phyloP scores from a whole-genome alignment of 2,888 invertebrate genomes.

The Melanophora roralis region DNA sequence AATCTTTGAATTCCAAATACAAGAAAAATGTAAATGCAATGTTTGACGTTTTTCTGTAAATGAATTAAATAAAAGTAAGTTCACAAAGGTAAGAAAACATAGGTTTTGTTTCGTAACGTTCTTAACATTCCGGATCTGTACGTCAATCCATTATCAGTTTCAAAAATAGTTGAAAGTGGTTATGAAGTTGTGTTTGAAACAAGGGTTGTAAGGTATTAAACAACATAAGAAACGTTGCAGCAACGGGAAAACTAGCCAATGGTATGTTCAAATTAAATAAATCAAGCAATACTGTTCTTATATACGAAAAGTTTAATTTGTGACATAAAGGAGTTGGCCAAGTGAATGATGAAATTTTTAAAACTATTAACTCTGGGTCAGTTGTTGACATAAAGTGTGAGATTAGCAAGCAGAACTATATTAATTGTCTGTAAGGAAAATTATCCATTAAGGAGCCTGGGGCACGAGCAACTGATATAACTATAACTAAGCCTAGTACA shows the following conservation, averaged over 20 bases:
- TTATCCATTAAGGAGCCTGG: not conserved
- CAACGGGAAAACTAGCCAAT: too few species aligned
- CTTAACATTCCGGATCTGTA: not conserved
- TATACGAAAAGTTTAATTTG: too few species aligned
- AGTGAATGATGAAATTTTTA: slow-evolving; percentile 6
- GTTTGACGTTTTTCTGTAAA: too few species aligned
- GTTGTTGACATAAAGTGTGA: not conserved
- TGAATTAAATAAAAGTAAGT: not conserved
- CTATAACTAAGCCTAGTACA: not conserved
- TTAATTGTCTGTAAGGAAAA: slow-evolving; percentile 10
- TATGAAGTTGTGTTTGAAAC: not conserved
- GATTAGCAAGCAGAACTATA: not conserved
- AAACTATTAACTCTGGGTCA: not conserved
- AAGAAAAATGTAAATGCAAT: too few species aligned
- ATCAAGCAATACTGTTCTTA: too few species aligned
- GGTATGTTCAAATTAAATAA: too few species aligned
- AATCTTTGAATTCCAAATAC: too few species aligned
- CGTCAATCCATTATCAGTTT: slow-evolving; percentile 2
- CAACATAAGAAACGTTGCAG: too few species aligned
- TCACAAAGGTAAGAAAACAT: not conserved
- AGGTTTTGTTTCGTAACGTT: not conserved
- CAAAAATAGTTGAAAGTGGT: slow-evolving; percentile 11
- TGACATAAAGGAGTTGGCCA: slow-evolving; percentile 3
- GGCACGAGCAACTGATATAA: not conserved
- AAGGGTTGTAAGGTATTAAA: too few species aligned